Evolutionary conservation across 1,140 invertebrate genomes (phyloP).

Genomic region (Cherax quadricarinatus): DNA sequence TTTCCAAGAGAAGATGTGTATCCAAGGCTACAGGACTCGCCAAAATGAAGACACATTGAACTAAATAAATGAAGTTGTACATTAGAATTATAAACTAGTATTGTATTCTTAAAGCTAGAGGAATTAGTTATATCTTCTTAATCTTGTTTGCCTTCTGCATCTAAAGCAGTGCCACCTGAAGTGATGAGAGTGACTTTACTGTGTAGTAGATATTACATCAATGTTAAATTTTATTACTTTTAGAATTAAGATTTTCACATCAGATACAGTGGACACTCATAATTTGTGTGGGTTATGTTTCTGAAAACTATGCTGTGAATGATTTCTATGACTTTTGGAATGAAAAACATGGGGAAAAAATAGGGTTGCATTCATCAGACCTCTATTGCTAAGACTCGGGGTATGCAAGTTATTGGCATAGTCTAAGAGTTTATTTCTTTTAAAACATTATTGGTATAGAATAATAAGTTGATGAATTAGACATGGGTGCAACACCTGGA

Average conservation of each 20-base stretch:
- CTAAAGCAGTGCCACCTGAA: not conserved
- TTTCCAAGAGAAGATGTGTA: constrained; percentile 64
- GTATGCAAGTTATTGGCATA: no score
- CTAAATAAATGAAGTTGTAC: not conserved
- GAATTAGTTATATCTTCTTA: not conserved
- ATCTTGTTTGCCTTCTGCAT: not conserved
- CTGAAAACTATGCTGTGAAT: no score
- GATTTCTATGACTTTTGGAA: no score
- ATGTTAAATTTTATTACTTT: not conserved
- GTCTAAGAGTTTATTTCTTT: no score
- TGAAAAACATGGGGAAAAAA: no score
- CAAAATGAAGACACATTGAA: constrained; percentile 21
- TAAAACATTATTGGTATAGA: no score
- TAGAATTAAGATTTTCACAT: not conserved
- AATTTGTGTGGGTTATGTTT: no score
- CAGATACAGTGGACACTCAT: not conserved
- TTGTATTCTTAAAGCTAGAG: not conserved
- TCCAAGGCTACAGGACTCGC: constrained; percentile 45
- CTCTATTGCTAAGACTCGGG: no score
- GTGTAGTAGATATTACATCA: not conserved
- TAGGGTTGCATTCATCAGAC: no score
- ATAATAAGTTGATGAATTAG: no score
- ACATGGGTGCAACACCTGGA: no score
- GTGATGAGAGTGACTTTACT: not conserved
- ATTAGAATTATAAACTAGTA: not conserved